Percentiles rank a stretch among this genome's conserved stretches.
phyloP scores from a whole-genome alignment of 1,140 invertebrate species.

The Calliphora vicina region DNA sequence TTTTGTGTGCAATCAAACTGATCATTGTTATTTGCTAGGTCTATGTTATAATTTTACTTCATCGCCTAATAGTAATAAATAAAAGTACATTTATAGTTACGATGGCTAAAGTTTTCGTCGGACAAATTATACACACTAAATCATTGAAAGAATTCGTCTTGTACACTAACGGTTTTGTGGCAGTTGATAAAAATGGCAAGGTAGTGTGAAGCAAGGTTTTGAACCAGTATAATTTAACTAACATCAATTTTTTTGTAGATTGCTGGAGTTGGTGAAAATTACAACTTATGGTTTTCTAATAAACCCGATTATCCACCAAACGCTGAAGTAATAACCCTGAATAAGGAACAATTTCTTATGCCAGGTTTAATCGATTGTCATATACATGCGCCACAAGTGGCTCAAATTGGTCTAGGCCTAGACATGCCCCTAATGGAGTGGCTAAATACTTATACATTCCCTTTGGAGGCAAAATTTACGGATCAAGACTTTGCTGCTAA shows the following conservation, averaged over 20 bases:
- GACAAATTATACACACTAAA: slow-evolving; percentile 55
- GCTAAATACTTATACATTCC: slow-evolving; percentile 88
- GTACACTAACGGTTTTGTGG: slow-evolving; percentile 52
- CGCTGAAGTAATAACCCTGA: slow-evolving; percentile 58
- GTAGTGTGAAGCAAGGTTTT: too few species aligned
- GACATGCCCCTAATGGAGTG: slow-evolving; percentile 83
- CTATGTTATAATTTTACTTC: too few species aligned
- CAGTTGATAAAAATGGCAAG: slow-evolving; percentile 48
- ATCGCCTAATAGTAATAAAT: neutral
- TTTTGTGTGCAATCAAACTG: too few species aligned
- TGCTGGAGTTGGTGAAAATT: slow-evolving; percentile 48
- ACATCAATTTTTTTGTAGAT: too few species aligned
- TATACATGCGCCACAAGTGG: slow-evolving; percentile 87
- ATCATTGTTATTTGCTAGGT: too few species aligned
- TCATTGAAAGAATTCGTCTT: slow-evolving; percentile 55
- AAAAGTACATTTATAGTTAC: neutral
- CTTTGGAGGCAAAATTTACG: slow-evolving; percentile 77
- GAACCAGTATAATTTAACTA: too few species aligned
- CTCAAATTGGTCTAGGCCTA: slow-evolving; percentile 82
- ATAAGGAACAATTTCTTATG: slow-evolving; percentile 75
- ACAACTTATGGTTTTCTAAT: slow-evolving; percentile 26
- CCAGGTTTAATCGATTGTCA: slow-evolving; percentile 91
- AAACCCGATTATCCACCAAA: neutral
- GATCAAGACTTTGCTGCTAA: slow-evolving; percentile 74
- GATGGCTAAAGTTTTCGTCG: slow-evolving; percentile 44